These are phyloP conservation scores for Chloroceryle inda DNA, from an alignment of 2,797 vertebrate genomes.

Conservation along the genomic window DNA sequence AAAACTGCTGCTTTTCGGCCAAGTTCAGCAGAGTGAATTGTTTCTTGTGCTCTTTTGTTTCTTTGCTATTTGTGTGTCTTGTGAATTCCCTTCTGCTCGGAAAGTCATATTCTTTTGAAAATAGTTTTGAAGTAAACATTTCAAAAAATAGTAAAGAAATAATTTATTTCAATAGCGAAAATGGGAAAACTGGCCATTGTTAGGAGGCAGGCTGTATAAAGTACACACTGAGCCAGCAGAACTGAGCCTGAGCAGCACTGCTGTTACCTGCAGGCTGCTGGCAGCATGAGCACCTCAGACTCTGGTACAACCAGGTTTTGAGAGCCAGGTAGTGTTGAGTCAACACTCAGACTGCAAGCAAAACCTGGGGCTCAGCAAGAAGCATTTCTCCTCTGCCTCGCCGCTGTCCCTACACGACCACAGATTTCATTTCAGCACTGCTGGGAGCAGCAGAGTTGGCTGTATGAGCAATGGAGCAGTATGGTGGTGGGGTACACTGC, in stretches of 20 bases:
- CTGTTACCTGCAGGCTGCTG: neutral
- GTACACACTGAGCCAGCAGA: neutral
- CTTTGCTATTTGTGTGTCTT: neutral
- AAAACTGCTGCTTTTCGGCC: neutral
- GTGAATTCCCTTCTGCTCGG: neutral
- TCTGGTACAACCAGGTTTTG: accelerated
- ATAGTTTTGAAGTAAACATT: neutral
- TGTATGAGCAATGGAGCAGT: neutral
- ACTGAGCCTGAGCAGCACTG: neutral
- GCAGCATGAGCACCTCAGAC: neutral
- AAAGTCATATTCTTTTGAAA: neutral
- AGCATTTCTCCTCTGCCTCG: neutral
- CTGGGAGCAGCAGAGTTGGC: neutral
- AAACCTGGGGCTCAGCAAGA: neutral
- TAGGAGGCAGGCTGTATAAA: neutral
- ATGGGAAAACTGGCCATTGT: neutral
- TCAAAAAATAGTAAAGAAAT: neutral
- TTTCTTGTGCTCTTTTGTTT: neutral
- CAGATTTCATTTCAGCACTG: neutral
- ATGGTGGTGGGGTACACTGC: accelerated
- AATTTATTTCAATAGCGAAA: neutral
- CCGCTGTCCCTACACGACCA: accelerated
- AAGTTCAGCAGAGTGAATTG: neutral
- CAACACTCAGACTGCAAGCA: neutral
- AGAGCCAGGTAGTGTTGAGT: neutral